A percentile compares a stretch with the other conserved stretches of the same genome.
These are phyloP conservation scores for Eretmodus cyanostictus DNA, from an alignment of 2,113 vertebrate species.

Conservation along the genomic window DNA sequence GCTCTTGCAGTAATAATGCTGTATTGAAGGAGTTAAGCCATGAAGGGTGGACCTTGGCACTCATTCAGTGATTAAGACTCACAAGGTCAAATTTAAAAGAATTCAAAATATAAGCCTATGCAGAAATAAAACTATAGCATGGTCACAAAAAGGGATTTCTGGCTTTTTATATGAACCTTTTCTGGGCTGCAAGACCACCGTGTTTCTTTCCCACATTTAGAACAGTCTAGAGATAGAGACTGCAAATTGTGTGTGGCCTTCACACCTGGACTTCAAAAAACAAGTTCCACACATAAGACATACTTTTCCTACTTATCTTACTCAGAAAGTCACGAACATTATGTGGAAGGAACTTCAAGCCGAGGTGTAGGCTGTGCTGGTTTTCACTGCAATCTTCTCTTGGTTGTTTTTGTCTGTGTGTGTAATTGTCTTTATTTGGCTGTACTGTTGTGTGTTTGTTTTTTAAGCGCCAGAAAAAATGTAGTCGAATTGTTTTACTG, in stretches of 20 bases:
- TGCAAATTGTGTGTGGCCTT: neutral
- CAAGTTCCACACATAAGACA: fast-evolving
- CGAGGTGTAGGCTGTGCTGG: neutral
- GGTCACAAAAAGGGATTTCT: neutral
- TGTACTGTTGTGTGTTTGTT: neutral
- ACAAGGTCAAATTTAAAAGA: neutral
- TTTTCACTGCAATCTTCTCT: neutral
- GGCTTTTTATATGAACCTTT: neutral
- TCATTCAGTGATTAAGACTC: neutral
- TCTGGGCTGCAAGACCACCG: neutral
- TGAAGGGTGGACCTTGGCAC: neutral
- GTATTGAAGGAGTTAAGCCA: neutral
- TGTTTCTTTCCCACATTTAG: neutral
- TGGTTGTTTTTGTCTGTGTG: neutral
- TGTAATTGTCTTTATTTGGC: neutral
- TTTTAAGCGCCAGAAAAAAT: neutral
- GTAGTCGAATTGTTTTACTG: neutral
- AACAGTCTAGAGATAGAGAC: neutral
- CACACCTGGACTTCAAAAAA: neutral
- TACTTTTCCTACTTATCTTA: neutral
- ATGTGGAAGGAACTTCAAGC: neutral
- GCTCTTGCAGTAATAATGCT: neutral
- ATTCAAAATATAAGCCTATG: neutral
- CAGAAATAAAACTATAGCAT: neutral
- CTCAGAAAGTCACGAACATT: neutral